Evolutionary conservation across 30 jellyfish, hydroid and myxozoan species (phyloP), one percentile per base, ranked within the genome.

Genomic region (Hydractinia symbiolongicarpus): DNA sequence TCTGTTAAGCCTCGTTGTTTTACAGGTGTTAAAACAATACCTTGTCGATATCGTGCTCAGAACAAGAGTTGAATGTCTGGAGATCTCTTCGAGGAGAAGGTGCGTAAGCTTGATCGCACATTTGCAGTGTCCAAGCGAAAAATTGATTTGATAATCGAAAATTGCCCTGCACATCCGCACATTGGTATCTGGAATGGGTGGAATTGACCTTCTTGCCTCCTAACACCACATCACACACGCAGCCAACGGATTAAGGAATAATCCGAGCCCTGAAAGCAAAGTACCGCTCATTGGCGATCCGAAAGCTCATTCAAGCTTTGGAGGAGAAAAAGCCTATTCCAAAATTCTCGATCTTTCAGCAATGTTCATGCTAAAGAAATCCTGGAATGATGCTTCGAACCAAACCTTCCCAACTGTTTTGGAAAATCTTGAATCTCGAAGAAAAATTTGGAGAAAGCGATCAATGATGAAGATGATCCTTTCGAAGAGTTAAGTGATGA

Each of bases 241-340:
- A 86, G 67, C 95, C 91, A 73, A 86, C 72, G 95, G 91, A 86
- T 71, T 86, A 79, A 67, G 89, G 95, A 4, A 61, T 86, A 15
- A 79, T 86, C 82, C 51, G 49, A 67, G 14, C 14, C 49, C 82
- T 83, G 70, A 83, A n/a, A n/a, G n/a, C n/a, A 82, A 76, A 73
- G 58, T 69, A 71, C 76, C 86, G 78, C 44, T 54, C 55, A 66
- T 72, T 14, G 52, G 83, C 87, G 52, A 82, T 75, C 40, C 89
- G 70, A 50, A 84, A 84, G 67, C 73, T 50, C 76, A 76, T 84
- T 66, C 76, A 49, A 76, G 88, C 94, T 30, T 11, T 84, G 55
- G 84, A 62, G 50, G 61, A 53, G 81, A 77, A 84, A 67, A 55
- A 53, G 79, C 54, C n/a, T n/a, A n/a, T n/a, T n/a, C n/a, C n/a